A percentile compares a stretch with the other conserved stretches of the same genome.
Conservation (phyloP, 2,113 vertebrate genomes). For the Andinoacara biseriatus region DNA sequence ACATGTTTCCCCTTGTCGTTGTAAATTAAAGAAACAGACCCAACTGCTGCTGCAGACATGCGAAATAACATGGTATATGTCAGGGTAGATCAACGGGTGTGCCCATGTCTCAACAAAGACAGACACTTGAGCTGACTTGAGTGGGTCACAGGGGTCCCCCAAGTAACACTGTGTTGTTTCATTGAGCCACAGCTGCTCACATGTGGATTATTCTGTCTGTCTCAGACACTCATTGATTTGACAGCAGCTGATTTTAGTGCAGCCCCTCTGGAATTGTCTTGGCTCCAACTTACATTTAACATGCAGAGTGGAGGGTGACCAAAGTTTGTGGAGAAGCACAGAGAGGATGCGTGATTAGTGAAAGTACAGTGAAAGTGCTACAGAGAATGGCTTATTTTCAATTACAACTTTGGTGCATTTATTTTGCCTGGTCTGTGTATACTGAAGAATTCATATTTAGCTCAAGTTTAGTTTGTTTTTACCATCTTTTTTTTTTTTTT, state of each 20-base stretch:
- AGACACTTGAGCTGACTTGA: conserved; percentile 48
- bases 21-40: conserved; percentile 69
- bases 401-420: conserved; percentile 27
- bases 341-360: conserved; percentile 23
- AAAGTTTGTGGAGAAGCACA: conserved; percentile 39
- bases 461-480: conserved; percentile 8
- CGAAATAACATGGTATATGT: conserved; percentile 60
- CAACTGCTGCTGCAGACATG: conserved; percentile 57
- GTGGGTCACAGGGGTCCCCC: conserved; percentile 27
- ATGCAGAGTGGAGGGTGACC: conserved; percentile 25
- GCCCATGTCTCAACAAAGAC: conserved; percentile 30
- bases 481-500: conserved; percentile 3
- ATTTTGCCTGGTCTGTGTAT: neutral
- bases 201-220: conserved; percentile 64
- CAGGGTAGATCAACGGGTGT: conserved; percentile 57
- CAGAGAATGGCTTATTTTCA: conserved; percentile 34
- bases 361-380: conserved; percentile 11
- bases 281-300: conserved; percentile 57
- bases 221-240: conserved; percentile 59
- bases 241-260: conserved; percentile 67
- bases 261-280: conserved; percentile 45
- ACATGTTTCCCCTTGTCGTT: conserved; percentile 68
- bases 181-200: conserved; percentile 46
- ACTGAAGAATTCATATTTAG: conserved; percentile 8
- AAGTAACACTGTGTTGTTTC: conserved; percentile 45